Conservation (phyloP, 1,140 invertebrate genomes). For the Drosophila pectinifera region DNA sequence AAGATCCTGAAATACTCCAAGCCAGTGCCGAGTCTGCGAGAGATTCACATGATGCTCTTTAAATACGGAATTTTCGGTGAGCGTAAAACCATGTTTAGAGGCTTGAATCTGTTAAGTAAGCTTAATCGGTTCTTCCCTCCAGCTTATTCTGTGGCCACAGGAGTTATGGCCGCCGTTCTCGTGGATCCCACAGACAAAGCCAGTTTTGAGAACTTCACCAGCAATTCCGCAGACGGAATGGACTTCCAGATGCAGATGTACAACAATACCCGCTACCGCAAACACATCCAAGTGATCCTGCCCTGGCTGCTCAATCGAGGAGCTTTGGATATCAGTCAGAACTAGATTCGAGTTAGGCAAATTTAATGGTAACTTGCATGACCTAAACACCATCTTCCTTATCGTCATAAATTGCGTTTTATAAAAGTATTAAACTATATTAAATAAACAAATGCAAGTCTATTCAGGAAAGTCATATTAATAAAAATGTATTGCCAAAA, state of each 20-base stretch:
- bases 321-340: conserved; percentile 2
- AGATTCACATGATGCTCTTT: conserved; percentile 59
- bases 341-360: too few relatives aligned
- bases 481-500: too few relatives aligned
- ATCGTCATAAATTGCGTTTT: too few relatives aligned
- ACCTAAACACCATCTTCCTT: too few relatives aligned
- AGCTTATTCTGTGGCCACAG: conserved; percentile 61
- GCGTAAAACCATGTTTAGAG: not conserved
- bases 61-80: conserved; percentile 66
- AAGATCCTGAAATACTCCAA: conserved; percentile 66
- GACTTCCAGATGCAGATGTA: conserved; percentile 29
- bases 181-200: conserved; percentile 68
- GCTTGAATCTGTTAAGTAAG: not conserved
- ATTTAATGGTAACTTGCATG: too few relatives aligned
- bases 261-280: conserved; percentile 12
- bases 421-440: not conserved
- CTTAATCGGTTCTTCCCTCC: too few relatives aligned
- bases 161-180: conserved; percentile 69
- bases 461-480: too few relatives aligned
- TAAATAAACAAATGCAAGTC: too few relatives aligned
- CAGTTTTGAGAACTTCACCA: conserved; percentile 61
- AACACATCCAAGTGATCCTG: conserved; percentile 12
- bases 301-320: conserved; percentile 23
- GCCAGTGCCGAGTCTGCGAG: conserved; percentile 54
- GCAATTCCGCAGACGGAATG: conserved; percentile 45